Evolutionary conservation across 1,140 invertebrate species (phyloP).

Genomic region (Maconellicoccus hirsutus): DNA sequence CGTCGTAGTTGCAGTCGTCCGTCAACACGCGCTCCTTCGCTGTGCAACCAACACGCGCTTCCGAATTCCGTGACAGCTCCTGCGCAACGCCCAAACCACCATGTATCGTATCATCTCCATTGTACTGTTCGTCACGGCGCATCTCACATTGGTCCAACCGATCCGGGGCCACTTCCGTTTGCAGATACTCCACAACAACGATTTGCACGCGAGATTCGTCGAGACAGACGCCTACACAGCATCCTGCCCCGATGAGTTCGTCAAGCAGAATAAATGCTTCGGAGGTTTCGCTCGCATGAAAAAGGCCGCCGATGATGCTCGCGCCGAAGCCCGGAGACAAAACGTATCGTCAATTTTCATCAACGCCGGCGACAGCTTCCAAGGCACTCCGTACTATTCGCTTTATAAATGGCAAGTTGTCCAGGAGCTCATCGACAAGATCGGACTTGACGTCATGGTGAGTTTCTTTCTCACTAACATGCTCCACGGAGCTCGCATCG

Average conservation of each 20-base stretch:
- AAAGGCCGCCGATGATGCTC: conserved; percentile 45
- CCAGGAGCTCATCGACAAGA: conserved; percentile 58
- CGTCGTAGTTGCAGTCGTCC: too few relatives aligned
- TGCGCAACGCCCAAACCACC: too few relatives aligned
- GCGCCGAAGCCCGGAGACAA: conserved; percentile 39
- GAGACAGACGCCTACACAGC: conserved; percentile 39
- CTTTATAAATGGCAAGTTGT: conserved; percentile 65
- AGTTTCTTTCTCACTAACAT: neutral
- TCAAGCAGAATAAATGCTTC: conserved; percentile 14
- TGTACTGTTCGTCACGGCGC: too few relatives aligned
- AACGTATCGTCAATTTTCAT: conserved; percentile 53
- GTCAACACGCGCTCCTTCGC: too few relatives aligned
- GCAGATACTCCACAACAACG: conserved; percentile 73
- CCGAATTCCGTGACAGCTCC: too few relatives aligned
- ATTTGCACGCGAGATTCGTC: conserved; percentile 77
- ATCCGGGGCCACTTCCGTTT: conserved; percentile 10
- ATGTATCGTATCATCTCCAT: too few relatives aligned
- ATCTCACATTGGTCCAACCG: too few relatives aligned
- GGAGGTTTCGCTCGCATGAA: conserved; percentile 71
- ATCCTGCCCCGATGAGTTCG: conserved; percentile 28
- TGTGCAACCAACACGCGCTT: too few relatives aligned
- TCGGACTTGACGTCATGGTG: conserved; percentile 71
- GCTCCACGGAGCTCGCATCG: too few relatives aligned
- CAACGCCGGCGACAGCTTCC: conserved; percentile 81
- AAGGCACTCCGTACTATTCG: conserved; percentile 73